Conservation (phyloP, 2,888 invertebrate genomes). For the Galerucella nymphaeae region DNA sequence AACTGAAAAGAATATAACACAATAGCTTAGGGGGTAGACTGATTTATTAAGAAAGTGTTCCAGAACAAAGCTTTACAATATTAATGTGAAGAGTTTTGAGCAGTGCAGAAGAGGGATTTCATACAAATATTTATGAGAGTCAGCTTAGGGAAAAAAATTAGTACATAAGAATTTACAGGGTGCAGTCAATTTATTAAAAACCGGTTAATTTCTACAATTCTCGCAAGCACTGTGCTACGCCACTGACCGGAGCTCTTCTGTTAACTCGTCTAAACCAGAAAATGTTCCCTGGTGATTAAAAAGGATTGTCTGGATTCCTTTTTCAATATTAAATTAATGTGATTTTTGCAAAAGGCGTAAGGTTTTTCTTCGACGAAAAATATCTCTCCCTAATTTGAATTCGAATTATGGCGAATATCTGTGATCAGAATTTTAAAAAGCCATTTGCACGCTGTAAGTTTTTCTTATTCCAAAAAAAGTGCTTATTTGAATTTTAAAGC, state of each 20-base stretch:
- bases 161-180: neutral
- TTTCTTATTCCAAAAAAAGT: neutral
- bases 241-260: no score
- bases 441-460: neutral
- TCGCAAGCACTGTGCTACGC: no score
- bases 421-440: slow-evolving; percentile 31
- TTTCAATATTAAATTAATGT: slow-evolving; percentile 27
- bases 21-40: slow-evolving; percentile 17
- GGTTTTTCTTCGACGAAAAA: slow-evolving; percentile 18
- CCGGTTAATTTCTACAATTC: no score
- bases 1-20: slow-evolving; percentile 13
- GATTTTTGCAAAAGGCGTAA: slow-evolving; percentile 21
- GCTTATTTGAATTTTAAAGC: neutral
- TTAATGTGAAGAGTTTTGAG: neutral
- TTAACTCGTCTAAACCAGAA: neutral
- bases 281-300: slow-evolving; percentile 4
- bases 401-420: slow-evolving; percentile 29
- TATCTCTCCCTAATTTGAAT: slow-evolving; percentile 31
- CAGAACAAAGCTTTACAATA: neutral
- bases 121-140: neutral
- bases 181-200: neutral
- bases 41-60: slow-evolving; percentile 26
- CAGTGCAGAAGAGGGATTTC: neutral
- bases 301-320: slow-evolving; percentile 22
- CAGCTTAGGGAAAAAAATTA: neutral